Conservation (phyloP, 2,888 invertebrate genomes). For the Hymenopus coronatus region DNA sequence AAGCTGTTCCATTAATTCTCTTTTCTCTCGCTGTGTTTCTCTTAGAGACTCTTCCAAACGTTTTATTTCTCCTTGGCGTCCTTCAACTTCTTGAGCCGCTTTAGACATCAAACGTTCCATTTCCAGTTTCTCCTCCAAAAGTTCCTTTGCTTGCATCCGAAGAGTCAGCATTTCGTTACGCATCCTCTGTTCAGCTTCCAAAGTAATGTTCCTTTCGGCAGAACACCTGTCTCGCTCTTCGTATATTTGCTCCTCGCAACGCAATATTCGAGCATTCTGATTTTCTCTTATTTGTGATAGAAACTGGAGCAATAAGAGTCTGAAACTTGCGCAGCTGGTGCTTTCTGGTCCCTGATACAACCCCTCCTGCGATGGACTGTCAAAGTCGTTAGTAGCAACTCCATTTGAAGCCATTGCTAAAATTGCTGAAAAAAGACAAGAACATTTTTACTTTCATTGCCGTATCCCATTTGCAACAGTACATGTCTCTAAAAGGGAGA, state of each 20-base stretch:
- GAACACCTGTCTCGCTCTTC: not conserved
- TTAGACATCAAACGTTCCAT: not conserved
- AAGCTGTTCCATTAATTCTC: not conserved
- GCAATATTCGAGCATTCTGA: not conserved
- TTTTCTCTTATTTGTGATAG: not conserved
- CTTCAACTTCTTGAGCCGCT: not conserved
- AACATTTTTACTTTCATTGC: too few species aligned
- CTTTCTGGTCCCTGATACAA: not conserved
- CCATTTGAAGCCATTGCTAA: not conserved
- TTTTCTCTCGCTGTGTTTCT: not conserved
- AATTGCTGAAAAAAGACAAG: not conserved
- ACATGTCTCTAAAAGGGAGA: too few species aligned
- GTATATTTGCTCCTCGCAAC: not conserved
- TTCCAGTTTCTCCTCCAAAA: not conserved
- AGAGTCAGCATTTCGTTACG: not conserved
- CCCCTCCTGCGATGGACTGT: not conserved
- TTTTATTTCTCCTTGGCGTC: not conserved
- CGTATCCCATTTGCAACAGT: too few species aligned
- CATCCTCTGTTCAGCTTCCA: not conserved
- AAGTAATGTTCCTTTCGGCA: not conserved
- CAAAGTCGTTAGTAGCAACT: not conserved
- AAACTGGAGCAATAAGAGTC: not conserved
- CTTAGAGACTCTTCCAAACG: not conserved
- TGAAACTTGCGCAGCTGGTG: not conserved
- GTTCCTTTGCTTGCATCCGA: not conserved